Evolutionary conservation across 1,140 invertebrate genomes (phyloP).

Genomic region (Chironomus tepperi): DNA sequence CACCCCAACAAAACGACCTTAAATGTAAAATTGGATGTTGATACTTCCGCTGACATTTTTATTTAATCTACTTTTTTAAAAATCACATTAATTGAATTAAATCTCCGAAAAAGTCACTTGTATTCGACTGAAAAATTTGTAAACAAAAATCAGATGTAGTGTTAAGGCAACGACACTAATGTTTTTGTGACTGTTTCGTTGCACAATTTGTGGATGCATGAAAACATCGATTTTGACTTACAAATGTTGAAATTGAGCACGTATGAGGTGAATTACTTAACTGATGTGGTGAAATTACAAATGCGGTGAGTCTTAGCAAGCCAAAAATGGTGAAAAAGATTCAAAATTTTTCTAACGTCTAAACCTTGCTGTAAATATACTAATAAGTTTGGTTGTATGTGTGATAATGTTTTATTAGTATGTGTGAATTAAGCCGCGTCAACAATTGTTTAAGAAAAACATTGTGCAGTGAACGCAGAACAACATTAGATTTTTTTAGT

Average conservation of each 20-base stretch:
- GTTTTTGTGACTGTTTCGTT: not conserved
- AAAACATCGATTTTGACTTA: not conserved
- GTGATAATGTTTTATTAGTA: no score
- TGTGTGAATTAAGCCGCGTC: no score
- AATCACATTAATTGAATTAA: not conserved
- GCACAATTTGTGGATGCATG: not conserved
- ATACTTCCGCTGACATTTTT: not conserved
- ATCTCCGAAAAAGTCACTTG: not conserved
- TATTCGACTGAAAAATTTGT: not conserved
- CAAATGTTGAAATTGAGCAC: not conserved
- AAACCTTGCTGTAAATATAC: no score
- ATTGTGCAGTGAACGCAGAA: no score
- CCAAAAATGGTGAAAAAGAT: no score
- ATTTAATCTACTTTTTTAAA: not conserved
- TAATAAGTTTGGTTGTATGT: no score
- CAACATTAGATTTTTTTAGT: no score
- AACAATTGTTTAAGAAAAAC: no score
- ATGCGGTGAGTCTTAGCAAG: no score
- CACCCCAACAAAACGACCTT: not conserved
- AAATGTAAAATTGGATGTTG: constrained; percentile 3
- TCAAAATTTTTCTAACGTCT: no score
- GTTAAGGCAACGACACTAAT: not conserved
- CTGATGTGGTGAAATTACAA: no score
- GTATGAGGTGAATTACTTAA: no score
- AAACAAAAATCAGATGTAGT: not conserved